Percentiles rank a stretch among this genome's conserved stretches.
Evolutionary conservation across 2,113 vertebrate genomes (phyloP).

Genomic region (Cyprinodon tularosa): DNA sequence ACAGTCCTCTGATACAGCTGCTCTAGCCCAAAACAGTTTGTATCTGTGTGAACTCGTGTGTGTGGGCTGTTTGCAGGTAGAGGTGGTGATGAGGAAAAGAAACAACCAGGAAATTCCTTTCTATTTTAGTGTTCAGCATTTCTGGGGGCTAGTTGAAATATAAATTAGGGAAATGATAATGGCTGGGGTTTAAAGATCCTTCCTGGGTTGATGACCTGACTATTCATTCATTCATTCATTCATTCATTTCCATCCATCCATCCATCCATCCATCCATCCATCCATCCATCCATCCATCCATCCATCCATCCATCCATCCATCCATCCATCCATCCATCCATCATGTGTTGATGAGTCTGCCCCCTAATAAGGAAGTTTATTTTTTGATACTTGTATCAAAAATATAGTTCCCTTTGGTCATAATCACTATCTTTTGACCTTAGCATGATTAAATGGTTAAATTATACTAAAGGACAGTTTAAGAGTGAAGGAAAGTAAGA

Average conservation of each 20-base stretch:
- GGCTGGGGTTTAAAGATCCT: not conserved
- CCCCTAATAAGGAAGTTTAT: too few species aligned
- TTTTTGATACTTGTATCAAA: too few species aligned
- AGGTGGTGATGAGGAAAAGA: conserved; percentile 47
- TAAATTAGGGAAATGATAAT: conserved; percentile 68
- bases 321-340: not conserved
- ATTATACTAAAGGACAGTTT: too few species aligned
- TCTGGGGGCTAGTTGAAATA: conserved; percentile 55
- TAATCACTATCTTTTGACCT: too few species aligned
- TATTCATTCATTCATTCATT: not conserved
- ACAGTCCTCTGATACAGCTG: conserved; percentile 51
- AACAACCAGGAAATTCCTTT: conserved; percentile 55
- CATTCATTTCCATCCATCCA: not conserved
- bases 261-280: not conserved
- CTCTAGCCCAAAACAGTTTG: conserved; percentile 33
- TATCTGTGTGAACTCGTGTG: conserved; percentile 10
- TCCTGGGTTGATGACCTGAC: not conserved
- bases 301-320: not conserved
- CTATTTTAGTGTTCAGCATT: conserved; percentile 64
- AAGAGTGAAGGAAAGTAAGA: too few species aligned
- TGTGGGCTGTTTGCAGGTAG: conserved; percentile 41
- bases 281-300: not conserved
- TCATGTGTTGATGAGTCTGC: not conserved
- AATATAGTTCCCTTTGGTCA: too few species aligned
- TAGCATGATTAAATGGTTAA: too few species aligned